A percentile compares a stretch with the other conserved stretches of the same genome.
phyloP scores from a whole-genome alignment of 2,888 invertebrate species.

The Drosophila silvestris region DNA sequence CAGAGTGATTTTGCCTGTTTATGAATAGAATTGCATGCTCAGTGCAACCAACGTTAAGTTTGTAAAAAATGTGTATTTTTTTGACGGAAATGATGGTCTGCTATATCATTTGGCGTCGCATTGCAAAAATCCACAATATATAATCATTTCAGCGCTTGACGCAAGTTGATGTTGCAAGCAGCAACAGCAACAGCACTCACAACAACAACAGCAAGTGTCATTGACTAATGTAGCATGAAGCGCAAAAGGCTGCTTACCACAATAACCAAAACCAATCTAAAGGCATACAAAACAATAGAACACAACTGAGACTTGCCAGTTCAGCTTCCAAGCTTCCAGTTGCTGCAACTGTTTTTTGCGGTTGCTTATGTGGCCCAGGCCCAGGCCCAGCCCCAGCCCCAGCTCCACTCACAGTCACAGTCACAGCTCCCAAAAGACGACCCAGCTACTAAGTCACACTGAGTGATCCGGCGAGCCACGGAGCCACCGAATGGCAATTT shows the following conservation, averaged over 20 bases:
- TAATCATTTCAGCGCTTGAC: constrained; percentile 68
- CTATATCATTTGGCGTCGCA: constrained; percentile 23
- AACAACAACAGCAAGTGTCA: constrained; percentile 58
- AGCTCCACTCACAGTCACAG: constrained; percentile 29
- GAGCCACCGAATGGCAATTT: constrained; percentile 44
- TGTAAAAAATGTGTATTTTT: not conserved
- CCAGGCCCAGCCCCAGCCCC: constrained; percentile 25
- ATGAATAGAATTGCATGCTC: not conserved
- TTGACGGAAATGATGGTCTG: constrained; percentile 6
- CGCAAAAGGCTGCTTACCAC: constrained; percentile 75
- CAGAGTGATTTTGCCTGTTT: not conserved
- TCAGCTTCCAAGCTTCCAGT: constrained; percentile 24
- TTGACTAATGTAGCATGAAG: constrained; percentile 81
- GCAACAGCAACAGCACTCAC: constrained; percentile 16
- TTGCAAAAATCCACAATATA: constrained; percentile 60
- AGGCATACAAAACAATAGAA: constrained; percentile 62
- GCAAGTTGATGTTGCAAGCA: constrained; percentile 72
- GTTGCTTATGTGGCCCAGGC: constrained; percentile 40
- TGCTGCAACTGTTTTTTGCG: constrained; percentile 49
- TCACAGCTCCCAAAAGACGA: constrained; percentile 19
- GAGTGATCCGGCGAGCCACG: not conserved
- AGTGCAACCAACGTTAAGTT: not conserved
- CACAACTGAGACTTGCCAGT: constrained; percentile 29
- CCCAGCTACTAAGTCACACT: constrained; percentile 20
- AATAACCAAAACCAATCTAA: constrained; percentile 70